phyloP scores from a whole-genome alignment of 2,888 invertebrate species.

The Papilio gigon region DNA sequence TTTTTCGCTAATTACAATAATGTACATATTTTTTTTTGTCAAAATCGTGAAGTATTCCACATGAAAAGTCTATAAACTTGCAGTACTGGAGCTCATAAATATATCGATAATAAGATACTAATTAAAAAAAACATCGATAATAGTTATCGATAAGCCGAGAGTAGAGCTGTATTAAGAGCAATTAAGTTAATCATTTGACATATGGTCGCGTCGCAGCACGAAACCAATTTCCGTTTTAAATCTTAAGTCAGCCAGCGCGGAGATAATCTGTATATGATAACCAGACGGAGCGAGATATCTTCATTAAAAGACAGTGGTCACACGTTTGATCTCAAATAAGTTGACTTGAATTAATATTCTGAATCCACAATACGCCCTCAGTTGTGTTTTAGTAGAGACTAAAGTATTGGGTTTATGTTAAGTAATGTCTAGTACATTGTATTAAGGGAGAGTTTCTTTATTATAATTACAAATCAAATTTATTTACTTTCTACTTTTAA shows the following conservation, averaged over 20 bases:
- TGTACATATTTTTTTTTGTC: too few species aligned
- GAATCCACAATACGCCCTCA: too few species aligned
- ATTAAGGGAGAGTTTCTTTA: too few species aligned
- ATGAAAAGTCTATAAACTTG: too few species aligned
- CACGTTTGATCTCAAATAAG: conserved; percentile 4
- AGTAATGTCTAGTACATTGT: too few species aligned
- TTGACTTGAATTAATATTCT: too few species aligned
- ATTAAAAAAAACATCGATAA: conserved; percentile 11
- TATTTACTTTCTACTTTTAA: too few species aligned
- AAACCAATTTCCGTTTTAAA: conserved; percentile 36
- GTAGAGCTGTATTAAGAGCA: conserved; percentile 21
- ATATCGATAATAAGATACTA: conserved; percentile 35
- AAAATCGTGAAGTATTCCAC: too few species aligned
- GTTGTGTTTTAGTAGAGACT: background rate
- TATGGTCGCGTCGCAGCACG: conserved; percentile 22
- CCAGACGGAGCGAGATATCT: conserved; percentile 11
- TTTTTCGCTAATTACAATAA: too few species aligned
- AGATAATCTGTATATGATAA: conserved; percentile 36
- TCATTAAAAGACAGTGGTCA: background rate
- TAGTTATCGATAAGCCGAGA: conserved; percentile 9
- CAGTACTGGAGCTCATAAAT: background rate
- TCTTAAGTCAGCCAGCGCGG: conserved; percentile 12
- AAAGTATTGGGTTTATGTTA: too few species aligned
- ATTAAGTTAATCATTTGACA: conserved; percentile 24
- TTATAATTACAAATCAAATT: too few species aligned